Conservation (phyloP, 2,888 invertebrate species). For the Bellardia bayeri region DNA sequence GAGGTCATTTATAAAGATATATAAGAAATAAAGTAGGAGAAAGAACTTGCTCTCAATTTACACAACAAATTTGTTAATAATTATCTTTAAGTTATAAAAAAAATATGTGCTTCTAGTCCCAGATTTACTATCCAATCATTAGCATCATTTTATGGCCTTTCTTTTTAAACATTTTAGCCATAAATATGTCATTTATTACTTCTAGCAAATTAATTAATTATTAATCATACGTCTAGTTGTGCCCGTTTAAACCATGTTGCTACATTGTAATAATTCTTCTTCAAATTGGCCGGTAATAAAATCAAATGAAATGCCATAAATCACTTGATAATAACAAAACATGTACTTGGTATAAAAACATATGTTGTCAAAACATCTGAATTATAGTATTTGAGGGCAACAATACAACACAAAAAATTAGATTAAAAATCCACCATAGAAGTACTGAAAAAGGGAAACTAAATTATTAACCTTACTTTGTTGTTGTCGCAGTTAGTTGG, state of each 20-base stretch:
- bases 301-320: conserved; percentile 67
- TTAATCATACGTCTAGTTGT: conserved; percentile 36
- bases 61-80: too few species aligned
- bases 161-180: not conserved
- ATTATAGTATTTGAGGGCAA: conserved; percentile 26
- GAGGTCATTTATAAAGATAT: too few species aligned
- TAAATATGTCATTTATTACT: not conserved
- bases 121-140: too few species aligned
- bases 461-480: conserved; percentile 4
- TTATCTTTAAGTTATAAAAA: too few species aligned
- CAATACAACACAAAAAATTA: conserved; percentile 5
- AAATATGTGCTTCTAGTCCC: too few species aligned
- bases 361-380: conserved; percentile 51
- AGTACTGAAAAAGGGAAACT: not conserved
- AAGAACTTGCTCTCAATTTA: too few species aligned
- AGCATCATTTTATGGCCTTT: not conserved
- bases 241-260: not conserved
- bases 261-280: not conserved
- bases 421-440: conserved; percentile 12
- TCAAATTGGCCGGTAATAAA: conserved; percentile 62
- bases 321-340: conserved; percentile 44
- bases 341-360: not conserved
- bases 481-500: conserved; percentile 7
- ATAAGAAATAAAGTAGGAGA: too few species aligned
- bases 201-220: conserved; percentile 31